A percentile compares a stretch with the other conserved stretches of the same genome.
Evolutionary conservation across 2,113 vertebrate species (phyloP).

Genomic region (Poicephalus meyeri): DNA sequence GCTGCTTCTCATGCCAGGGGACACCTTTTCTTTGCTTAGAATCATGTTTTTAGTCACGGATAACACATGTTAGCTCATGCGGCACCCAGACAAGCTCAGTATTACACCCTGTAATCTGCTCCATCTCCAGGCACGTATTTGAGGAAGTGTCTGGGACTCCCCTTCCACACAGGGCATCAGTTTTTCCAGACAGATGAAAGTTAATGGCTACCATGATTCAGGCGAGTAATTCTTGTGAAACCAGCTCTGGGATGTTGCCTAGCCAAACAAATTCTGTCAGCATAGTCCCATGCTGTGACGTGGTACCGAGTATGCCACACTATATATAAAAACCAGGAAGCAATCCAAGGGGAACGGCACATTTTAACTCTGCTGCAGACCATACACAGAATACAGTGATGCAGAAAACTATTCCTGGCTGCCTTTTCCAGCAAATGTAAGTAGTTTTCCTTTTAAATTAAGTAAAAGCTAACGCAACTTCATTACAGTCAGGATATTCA

Average conservation of each 20-base stretch:
- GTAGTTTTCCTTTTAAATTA: constrained; percentile 4
- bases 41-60: neutral
- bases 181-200: constrained; percentile 51
- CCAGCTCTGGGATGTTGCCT: constrained; percentile 30
- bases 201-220: neutral
- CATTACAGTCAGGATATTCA: neutral
- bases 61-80: neutral
- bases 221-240: constrained; percentile 26
- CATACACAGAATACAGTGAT: neutral
- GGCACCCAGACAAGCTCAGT: neutral
- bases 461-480: neutral
- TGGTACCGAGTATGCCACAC: neutral
- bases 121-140: neutral
- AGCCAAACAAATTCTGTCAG: constrained; percentile 31
- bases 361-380: neutral
- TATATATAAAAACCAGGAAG: constrained; percentile 36
- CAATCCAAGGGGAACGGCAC: neutral
- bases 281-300: neutral
- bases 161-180: neutral
- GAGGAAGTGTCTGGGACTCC: constrained; percentile 41
- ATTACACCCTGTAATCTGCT: neutral
- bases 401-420: constrained; percentile 6
- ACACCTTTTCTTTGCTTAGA: neutral
- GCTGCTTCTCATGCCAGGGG: neutral
- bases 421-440: constrained; percentile 47